Percentiles rank a stretch among this genome's conserved stretches.
phyloP scores from a whole-genome alignment of 2,797 vertebrate genomes.

The Phyllotis vaccarum region DNA sequence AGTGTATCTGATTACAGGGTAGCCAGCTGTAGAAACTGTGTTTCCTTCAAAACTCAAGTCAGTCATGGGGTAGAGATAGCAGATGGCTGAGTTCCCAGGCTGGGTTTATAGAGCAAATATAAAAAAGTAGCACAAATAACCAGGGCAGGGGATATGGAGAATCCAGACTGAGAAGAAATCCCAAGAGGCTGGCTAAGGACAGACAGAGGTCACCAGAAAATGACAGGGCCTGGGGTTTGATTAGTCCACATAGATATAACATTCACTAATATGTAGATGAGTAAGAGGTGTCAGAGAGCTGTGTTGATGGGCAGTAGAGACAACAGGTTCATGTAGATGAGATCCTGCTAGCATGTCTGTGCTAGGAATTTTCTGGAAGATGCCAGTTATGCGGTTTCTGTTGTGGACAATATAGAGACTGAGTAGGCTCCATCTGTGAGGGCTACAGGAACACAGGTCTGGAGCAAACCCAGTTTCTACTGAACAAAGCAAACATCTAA shows the following conservation, averaged over 20 bases:
- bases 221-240: neutral
- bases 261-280: neutral
- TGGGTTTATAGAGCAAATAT: neutral
- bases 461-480: neutral
- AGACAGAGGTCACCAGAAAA: neutral
- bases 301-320: neutral
- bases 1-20: neutral
- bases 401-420: neutral
- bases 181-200: neutral
- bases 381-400: neutral
- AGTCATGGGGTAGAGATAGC: neutral
- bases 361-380: neutral
- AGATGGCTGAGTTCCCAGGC: neutral
- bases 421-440: neutral
- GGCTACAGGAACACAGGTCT: neutral
- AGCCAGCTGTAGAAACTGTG: neutral
- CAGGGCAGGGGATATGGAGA: neutral
- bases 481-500: neutral
- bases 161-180: neutral
- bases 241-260: neutral
- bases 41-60: neutral
- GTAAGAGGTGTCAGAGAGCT: neutral
- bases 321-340: neutral
- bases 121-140: neutral
- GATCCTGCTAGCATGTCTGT: neutral